Evolutionary conservation across 2,797 vertebrate genomes (phyloP), one percentile per base, ranked within the genome.

Genomic region (Toxotes lorentzi): DNA sequence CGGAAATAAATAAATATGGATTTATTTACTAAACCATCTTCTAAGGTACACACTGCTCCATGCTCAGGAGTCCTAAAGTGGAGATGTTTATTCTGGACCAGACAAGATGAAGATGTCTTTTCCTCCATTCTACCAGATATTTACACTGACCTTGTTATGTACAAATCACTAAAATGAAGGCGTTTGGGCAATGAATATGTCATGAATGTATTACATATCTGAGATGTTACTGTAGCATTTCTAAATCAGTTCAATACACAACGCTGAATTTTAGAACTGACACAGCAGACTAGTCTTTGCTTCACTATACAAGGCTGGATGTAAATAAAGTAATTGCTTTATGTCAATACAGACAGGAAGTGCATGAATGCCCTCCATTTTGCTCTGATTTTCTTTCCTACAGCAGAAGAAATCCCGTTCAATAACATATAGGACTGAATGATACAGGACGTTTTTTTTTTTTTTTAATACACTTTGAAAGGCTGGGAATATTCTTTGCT

Each of bases 111-210:
- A 79, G n/a, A 76, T 72, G 30, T 54, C 12, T 76, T 54, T 76
- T 21, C n/a, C 10, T 30, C n/a, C 21, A 63, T 76, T 19, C 60
- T 59, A 59, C 60, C 56, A 45, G 30, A 76, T 81, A 43, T 70
- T 66, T 64, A 73, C 45, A 82, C 65, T 81, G 77, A 79, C 53
- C 82, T 47, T 40, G 53, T 72, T 72, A 64, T 64, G 51, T 38
- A 47, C 64, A 61, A 71, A 32, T 50, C 47, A 51, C 73, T 53
- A 59, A 72, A 54, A 67, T 53, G 32, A 48, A 70, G 47, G 9
- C 45, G 21, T 53, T 47, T 41, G 8, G 13, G 43, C 3, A 3
- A 53, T 63, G 17, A 83, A 68, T 75, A 48, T 53, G 11, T 58
- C 54, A 14, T 53, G 70, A 70, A 68, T 68, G 51, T 61, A 57